Percentiles rank a stretch among this genome's conserved stretches.
phyloP scores from a whole-genome alignment of 2,797 vertebrate genomes.

The Macropus fuliginosus region DNA sequence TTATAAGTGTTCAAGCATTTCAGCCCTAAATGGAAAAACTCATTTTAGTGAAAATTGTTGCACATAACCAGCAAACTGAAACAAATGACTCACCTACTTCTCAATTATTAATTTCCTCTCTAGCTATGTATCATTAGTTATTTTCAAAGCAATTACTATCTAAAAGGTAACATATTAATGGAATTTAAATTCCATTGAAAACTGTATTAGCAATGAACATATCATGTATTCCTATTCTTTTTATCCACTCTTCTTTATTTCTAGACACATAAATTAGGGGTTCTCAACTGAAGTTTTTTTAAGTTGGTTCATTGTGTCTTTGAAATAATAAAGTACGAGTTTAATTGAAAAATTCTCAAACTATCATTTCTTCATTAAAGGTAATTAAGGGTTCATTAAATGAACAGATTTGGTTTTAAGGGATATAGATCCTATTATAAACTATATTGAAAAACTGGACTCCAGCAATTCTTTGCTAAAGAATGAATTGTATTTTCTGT shows the following conservation, averaged over 20 bases:
- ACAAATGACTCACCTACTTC: conserved; percentile 53
- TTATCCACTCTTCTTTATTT: conserved; percentile 69
- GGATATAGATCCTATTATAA: conserved; percentile 56
- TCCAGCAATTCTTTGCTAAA: conserved; percentile 38
- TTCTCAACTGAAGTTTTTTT: conserved; percentile 60
- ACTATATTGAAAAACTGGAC: conserved; percentile 42
- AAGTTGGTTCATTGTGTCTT: conserved; percentile 67
- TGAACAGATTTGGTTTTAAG: conserved; percentile 41
- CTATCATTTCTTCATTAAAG: conserved; percentile 53
- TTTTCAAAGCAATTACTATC: conserved; percentile 51
- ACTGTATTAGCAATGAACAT: conserved; percentile 68
- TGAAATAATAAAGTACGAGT: conserved; percentile 37
- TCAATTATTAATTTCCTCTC: conserved; percentile 58
- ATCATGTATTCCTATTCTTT: conserved; percentile 49
- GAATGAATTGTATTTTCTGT: conserved; percentile 47
- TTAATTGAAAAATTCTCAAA: conserved; percentile 53
- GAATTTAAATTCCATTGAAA: conserved; percentile 59
- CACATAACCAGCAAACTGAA: conserved; percentile 23
- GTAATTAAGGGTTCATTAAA: conserved; percentile 64
- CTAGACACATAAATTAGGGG: conserved; percentile 40
- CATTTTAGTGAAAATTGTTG: conserved; percentile 27
- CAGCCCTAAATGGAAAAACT: conserved; percentile 44
- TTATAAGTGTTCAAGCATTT: conserved; percentile 27
- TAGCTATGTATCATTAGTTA: conserved; percentile 19
- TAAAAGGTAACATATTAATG: conserved; percentile 56